These are phyloP conservation scores for Hydropsyche tenuis DNA, from an alignment of 1,140 invertebrate genomes.

Conservation along the genomic window DNA sequence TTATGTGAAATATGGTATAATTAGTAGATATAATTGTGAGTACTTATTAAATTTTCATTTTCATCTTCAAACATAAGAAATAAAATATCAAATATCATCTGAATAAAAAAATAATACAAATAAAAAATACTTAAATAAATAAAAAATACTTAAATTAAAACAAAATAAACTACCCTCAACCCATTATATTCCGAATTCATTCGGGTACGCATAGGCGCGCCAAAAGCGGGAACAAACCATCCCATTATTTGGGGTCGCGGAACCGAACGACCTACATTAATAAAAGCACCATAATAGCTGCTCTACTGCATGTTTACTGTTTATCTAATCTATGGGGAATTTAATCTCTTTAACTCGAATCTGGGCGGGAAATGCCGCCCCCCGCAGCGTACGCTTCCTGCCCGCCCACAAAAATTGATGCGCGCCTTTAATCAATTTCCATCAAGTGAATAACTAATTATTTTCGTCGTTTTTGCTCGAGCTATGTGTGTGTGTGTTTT, in stretches of 20 bases:
- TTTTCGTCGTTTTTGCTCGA: neutral
- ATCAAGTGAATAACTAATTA: conserved; percentile 12
- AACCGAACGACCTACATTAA: conserved; percentile 40
- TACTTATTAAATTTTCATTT: too few species aligned
- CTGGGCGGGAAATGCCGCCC: conserved; percentile 3
- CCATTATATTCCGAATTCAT: neutral
- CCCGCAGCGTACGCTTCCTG: neutral
- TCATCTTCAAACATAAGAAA: too few species aligned
- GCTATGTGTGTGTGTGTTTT: too few species aligned
- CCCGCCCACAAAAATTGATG: conserved; percentile 14
- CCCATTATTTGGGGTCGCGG: conserved; percentile 38
- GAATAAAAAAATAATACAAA: too few species aligned
- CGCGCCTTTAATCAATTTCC: conserved; percentile 6
- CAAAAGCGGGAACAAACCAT: conserved; percentile 10
- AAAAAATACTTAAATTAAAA: too few species aligned
- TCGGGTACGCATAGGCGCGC: neutral
- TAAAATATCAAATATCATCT: too few species aligned
- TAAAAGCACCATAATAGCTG: conserved; percentile 39
- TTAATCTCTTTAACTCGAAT: conserved; percentile 29
- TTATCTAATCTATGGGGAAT: conserved; percentile 39
- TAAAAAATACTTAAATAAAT: too few species aligned
- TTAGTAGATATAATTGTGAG: too few species aligned
- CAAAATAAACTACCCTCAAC: too few species aligned
- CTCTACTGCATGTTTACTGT: conserved; percentile 35
- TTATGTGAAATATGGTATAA: too few species aligned